These are phyloP conservation scores for Pseudoips prasinana DNA, from an alignment of 2,888 invertebrate genomes.

Conservation along the genomic window DNA sequence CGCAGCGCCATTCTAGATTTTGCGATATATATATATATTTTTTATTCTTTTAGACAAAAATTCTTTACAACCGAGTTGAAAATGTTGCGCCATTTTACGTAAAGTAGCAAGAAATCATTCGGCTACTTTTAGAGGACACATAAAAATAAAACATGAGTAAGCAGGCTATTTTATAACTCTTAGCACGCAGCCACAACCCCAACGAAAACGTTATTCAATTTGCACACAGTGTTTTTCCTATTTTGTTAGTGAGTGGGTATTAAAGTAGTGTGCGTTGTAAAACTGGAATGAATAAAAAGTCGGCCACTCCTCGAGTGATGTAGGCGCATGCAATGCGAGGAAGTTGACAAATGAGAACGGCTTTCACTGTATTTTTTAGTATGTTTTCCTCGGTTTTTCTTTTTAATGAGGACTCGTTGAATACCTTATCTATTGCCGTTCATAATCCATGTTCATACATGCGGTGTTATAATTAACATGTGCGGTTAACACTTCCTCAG, in stretches of 20 bases:
- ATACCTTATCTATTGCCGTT: slow-evolving; percentile 61
- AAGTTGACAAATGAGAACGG: slow-evolving; percentile 71
- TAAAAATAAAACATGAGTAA: no score
- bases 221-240: slow-evolving; percentile 39
- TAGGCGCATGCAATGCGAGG: slow-evolving; percentile 54
- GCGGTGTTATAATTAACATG: slow-evolving; percentile 43
- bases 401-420: slow-evolving; percentile 64
- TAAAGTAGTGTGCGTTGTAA: slow-evolving; percentile 50
- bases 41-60: no score
- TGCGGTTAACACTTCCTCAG: slow-evolving; percentile 3
- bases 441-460: slow-evolving; percentile 54
- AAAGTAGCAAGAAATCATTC: no score
- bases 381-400: slow-evolving; percentile 41
- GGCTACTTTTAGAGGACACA: no score
- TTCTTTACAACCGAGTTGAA: no score
- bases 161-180: no score
- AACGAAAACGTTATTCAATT: slow-evolving; percentile 45
- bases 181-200: no score
- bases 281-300: slow-evolving; percentile 58
- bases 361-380: slow-evolving; percentile 48
- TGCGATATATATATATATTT: no score
- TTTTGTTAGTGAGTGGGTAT: slow-evolving; percentile 45
- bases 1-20: no score
- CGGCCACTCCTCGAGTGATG: slow-evolving; percentile 55
- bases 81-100: no score